Base-by-base conservation (phyloP, 2,888 invertebrate species). In the Noctua janthe region DNA sequence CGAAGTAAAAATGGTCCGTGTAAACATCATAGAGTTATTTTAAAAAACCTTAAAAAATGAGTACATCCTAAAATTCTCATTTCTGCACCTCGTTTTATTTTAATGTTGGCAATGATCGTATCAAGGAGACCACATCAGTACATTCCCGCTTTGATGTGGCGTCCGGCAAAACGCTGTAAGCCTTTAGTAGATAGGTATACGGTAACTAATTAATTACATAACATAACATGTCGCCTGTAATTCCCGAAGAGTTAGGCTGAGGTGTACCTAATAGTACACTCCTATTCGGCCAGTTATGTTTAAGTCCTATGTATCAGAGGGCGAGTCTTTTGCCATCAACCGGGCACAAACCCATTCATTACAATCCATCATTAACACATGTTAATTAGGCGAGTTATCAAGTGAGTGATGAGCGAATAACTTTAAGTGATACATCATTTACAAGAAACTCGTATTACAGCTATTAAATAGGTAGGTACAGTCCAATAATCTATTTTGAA, bases 341-440 rank as follows among this genome's bases (percentile, higher is more conserved):
- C 10, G 17, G 4, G 35, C 20, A 35, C 35, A 35, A 20, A 35
- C 20, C 64, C 35, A 39, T 66, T 20, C 10, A 66, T 66, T 11
- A 66, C 64, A 66, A 66, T 78, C 66, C 47, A 66, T 77, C 78
- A 77, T 77, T 23, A 35, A 35, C 47, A 47, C 64, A 66, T 66
- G 64, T 66, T 39, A 35, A 49, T 67, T 49, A 67, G 0, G 20
- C 3, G n/a, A 76, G 66, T 39, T 35, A 66, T 17, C 1, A 5
- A n/a, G 17, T 78, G n/a, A 78, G 1, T 76, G 76, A 66, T 78
- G 43, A 64, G 76, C n/a, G 29, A 35, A 75, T 77, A 77, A 76
- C 51, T 66, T 76, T 51, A 23, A 23, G 35, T 47, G 43, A 78
- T 77, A 43, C 43, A 51, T 77, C 75, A 76, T 17, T 23, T n/a